Base-by-base conservation (phyloP, 2,113 vertebrate genomes). In the Notothenia rossii region DNA sequence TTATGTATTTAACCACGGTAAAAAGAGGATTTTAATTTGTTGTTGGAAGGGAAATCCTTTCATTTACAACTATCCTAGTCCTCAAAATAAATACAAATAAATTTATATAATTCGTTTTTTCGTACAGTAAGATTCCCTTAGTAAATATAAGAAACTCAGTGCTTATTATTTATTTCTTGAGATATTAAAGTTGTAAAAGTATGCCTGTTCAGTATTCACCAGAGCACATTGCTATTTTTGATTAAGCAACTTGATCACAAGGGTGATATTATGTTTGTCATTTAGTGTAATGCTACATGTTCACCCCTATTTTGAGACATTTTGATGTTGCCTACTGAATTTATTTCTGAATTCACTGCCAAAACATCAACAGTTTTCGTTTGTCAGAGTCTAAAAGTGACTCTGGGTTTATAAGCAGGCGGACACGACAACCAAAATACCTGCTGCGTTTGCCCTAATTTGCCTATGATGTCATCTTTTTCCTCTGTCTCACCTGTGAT, bases 401-500 rank as follows among this genome's bases (percentile, higher is more conserved):
- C 33, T 48, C 13, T 14, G 46, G 13, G 8, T 67, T 82, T 0
- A 48, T 48, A 50, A 72, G 83, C 62, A 79, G 87, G 94, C 89
- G 88, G 79, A 75, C 1, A 84, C 72, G 18, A 62, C 84, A 95
- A 96, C 92, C 93, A 82, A 86, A 95, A 90, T 75, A 65, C 86
- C 93, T 55, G 29, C 89, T 84, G 45, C 88, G n/a, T 86, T 94
- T 96, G 94, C 94, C 94, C 93, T 76, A 85, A 95, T 96, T 95
- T 95, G 94, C 95, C 95, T 96, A 95, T 99, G 97, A 97, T 96
- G 96, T 97, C 97, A 98, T 95, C 93, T 91, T 95, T 97, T 95
- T 91, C 85, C 85, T 87, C 81, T 86, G 72, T 80, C 86, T 71
- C 82, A 93, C 90, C 45, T 82, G 86, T 69, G 87, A 97, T 96